Evolutionary conservation across 2,797 vertebrate genomes (phyloP).

Genomic region (Megalops cyprinoides): DNA sequence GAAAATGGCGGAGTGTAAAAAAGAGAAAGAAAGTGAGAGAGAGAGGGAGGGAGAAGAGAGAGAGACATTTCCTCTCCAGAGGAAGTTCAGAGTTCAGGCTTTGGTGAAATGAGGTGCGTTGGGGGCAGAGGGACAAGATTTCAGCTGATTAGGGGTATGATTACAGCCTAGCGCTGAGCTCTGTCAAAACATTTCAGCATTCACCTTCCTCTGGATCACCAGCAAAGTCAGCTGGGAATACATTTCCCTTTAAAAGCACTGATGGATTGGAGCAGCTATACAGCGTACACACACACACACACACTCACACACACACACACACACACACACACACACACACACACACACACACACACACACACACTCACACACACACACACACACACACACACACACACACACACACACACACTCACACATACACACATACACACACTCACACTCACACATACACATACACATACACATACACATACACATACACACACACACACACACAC

Average conservation of each 20-base stretch:
- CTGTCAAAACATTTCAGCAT: too few species aligned
- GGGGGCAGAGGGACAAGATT: too few species aligned
- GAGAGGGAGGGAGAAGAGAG: neutral
- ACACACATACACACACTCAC: constrained; percentile 43
- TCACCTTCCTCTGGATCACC: too few species aligned
- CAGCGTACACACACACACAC: too few species aligned
- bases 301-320: neutral
- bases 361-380: neutral
- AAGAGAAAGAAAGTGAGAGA: constrained; percentile 2
- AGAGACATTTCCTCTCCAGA: neutral
- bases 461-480: constrained; percentile 70
- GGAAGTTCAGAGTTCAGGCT: neutral
- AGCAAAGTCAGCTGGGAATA: too few species aligned
- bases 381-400: constrained; percentile 21
- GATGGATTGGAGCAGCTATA: too few species aligned
- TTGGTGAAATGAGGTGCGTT: neutral
- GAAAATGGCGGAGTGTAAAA: too few species aligned
- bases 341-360: too few species aligned
- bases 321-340: neutral
- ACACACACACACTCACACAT: constrained; percentile 37
- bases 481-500: neutral
- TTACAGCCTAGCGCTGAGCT: too few species aligned
- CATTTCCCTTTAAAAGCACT: too few species aligned
- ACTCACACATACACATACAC: constrained; percentile 70
- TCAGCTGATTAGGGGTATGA: too few species aligned